A percentile compares a stretch with the other conserved stretches of the same genome.
Evolutionary conservation across 2,113 vertebrate species (phyloP).

Genomic region (Choloepus hoffmanni): DNA sequence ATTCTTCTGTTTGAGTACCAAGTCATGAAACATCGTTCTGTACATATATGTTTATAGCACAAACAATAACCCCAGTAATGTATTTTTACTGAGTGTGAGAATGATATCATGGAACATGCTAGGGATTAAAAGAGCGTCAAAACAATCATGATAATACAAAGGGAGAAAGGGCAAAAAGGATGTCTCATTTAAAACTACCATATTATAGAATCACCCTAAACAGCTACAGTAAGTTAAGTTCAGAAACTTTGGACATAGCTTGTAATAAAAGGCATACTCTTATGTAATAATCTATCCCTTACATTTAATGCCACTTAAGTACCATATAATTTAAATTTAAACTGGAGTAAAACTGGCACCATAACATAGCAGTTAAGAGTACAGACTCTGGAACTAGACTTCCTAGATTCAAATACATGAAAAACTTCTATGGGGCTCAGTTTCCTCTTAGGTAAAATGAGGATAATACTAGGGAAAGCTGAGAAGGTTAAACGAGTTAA

Average conservation of each 20-base stretch:
- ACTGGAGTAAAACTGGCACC: neutral
- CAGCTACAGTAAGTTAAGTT: neutral
- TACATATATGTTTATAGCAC: neutral
- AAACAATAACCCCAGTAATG: neutral
- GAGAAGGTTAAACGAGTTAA: neutral
- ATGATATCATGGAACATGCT: neutral
- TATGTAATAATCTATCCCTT: neutral
- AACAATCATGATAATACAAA: neutral
- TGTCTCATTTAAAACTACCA: neutral
- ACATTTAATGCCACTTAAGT: neutral
- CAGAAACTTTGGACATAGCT: neutral
- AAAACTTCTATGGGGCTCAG: neutral
- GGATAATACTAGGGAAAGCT: neutral
- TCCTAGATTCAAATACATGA: neutral
- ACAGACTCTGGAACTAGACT: neutral
- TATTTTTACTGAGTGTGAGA: neutral
- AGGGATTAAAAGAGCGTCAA: neutral
- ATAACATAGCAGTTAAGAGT: neutral
- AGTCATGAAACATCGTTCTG: neutral
- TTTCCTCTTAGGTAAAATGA: conserved; percentile 4
- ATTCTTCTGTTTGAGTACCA: neutral
- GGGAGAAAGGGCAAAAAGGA: neutral
- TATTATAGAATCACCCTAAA: neutral
- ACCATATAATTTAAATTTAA: neutral
- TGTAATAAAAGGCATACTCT: neutral